Evolutionary conservation across 2,888 invertebrate genomes (phyloP), one percentile per base, ranked within the genome.

Genomic region (Cerastis leucographa): DNA sequence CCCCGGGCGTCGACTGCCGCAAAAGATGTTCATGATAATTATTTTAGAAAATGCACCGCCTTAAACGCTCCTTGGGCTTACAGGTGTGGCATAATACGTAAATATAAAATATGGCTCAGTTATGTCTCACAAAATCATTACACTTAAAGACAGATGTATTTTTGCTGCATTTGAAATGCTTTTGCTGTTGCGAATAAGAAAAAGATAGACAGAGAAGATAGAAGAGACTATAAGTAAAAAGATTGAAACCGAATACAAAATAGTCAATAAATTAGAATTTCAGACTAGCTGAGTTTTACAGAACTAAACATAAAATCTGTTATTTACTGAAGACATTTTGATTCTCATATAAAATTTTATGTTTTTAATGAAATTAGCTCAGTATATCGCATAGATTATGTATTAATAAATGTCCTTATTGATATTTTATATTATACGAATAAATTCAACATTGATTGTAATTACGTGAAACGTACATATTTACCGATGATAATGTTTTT

Each of bases 1-100:
- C 96, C 96, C 89, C 92, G 88, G 96, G 96, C 96, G 90, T 85
- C 87, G 91, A 93, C 93, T 93, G 94, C 95, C 90, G 93, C 94
- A 90, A 94, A 94, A 94, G 94, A 95, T 95, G 93, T 94, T 93
- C 94, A 94, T 91, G 93, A 95, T 96, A 96, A 96, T 96, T 96
- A 96, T 95, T 94, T 94, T 94, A 93, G 93, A 93, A 93, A 94
- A 93, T 93, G 91, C 89, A 81, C 94, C 95, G 95, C 95, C 94
- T 94, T 92, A 92, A 95, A 94, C 90, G 95, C 95, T 95, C 91
- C 95, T 94, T 95, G 94, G 92, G 91, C 85, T 90, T 91, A 93
- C 95, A 95, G 95, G 95, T 94, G 95, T 94, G 94, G 93, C 91
- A 90, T 93, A 92, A 90, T 92, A 90, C 89, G 90, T 89, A 90